These are phyloP conservation scores for Synchiropus splendidus DNA, from an alignment of 2,113 vertebrate species.

Conservation along the genomic window DNA sequence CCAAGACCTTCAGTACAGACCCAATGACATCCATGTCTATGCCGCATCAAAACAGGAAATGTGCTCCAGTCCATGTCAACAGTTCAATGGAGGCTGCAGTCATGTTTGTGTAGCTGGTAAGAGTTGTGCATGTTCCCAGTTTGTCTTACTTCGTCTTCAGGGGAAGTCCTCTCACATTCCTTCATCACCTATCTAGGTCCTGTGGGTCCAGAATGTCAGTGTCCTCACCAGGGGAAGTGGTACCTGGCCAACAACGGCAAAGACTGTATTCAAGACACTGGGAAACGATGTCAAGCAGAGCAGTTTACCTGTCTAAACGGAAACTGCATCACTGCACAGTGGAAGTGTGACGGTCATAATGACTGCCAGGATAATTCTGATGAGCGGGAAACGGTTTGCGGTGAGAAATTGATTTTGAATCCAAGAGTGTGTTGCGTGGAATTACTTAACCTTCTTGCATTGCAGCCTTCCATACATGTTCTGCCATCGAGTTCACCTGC, in stretches of 20 bases:
- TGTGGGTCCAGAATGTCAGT: slow-evolving; percentile 84
- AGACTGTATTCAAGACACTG: slow-evolving; percentile 79
- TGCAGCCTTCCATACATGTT: slow-evolving; percentile 85
- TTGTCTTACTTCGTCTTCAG: not conserved
- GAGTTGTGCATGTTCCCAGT: not conserved
- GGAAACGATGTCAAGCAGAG: slow-evolving; percentile 66
- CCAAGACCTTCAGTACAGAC: slow-evolving; percentile 63
- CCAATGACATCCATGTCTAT: slow-evolving; percentile 75
- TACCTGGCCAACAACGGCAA: slow-evolving; percentile 86
- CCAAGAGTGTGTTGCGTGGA: no score
- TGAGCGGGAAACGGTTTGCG: slow-evolving; percentile 83
- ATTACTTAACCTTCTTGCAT: not conserved
- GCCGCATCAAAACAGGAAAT: slow-evolving; percentile 70
- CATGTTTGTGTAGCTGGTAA: slow-evolving; percentile 84
- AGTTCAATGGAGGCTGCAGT: slow-evolving; percentile 92
- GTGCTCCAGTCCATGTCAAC: slow-evolving; percentile 80
- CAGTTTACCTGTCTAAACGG: slow-evolving; percentile 85
- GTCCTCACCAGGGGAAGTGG: slow-evolving; percentile 80
- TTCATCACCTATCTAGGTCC: slow-evolving; percentile 66
- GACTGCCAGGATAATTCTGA: slow-evolving; percentile 82
- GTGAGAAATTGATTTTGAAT: slow-evolving; percentile 61
- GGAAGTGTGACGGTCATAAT: slow-evolving; percentile 77
- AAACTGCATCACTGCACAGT: slow-evolving; percentile 66
- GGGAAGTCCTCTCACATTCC: not conserved
- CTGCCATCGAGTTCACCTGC: slow-evolving; percentile 78